A percentile compares a stretch with the other conserved stretches of the same genome.
These are phyloP conservation scores for Cybosia mesomella DNA, from an alignment of 2,888 invertebrate species.

Conservation along the genomic window DNA sequence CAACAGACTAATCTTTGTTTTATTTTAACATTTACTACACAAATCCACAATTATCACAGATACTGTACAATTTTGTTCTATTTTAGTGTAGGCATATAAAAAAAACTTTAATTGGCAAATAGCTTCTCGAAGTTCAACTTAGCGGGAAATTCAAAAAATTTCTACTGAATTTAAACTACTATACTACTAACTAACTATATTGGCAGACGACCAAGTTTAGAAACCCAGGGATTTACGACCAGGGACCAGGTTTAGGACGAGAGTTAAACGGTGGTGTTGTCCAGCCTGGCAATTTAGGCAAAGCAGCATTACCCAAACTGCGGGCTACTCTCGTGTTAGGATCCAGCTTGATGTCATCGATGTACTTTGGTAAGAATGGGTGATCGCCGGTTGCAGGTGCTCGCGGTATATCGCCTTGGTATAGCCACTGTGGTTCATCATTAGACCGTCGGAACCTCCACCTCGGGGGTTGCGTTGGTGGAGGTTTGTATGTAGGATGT, in stretches of 20 bases:
- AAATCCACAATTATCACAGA: neutral
- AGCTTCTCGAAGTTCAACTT: too few species aligned
- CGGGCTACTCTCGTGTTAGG: slow-evolving; percentile 23
- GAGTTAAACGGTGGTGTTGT: slow-evolving; percentile 20
- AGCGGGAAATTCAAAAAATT: too few species aligned
- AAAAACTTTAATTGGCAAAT: too few species aligned
- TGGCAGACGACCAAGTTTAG: neutral
- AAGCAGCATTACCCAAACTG: slow-evolving; percentile 19
- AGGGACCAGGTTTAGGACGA: neutral
- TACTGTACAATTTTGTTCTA: neutral
- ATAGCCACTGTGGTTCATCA: slow-evolving; percentile 16
- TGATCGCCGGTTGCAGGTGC: slow-evolving; percentile 21
- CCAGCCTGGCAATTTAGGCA: slow-evolving; percentile 23
- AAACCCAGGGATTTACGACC: neutral
- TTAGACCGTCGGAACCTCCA: slow-evolving; percentile 5
- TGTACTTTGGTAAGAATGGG: slow-evolving; percentile 11
- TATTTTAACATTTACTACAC: too few species aligned
- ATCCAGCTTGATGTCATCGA: slow-evolving; percentile 22
- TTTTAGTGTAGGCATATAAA: too few species aligned
- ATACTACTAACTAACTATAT: too few species aligned
- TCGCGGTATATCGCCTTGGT: slow-evolving; percentile 12
- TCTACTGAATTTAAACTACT: neutral
- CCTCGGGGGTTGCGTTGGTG: neutral
- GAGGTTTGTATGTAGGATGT: slow-evolving; percentile 5
- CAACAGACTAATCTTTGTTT: too few species aligned